Percentiles rank a stretch among this genome's conserved stretches.
These are phyloP conservation scores for Apostichopus leukothele DNA, from an alignment of 53 echinoderm and acorn worm genomes.

Conservation along the genomic window DNA sequence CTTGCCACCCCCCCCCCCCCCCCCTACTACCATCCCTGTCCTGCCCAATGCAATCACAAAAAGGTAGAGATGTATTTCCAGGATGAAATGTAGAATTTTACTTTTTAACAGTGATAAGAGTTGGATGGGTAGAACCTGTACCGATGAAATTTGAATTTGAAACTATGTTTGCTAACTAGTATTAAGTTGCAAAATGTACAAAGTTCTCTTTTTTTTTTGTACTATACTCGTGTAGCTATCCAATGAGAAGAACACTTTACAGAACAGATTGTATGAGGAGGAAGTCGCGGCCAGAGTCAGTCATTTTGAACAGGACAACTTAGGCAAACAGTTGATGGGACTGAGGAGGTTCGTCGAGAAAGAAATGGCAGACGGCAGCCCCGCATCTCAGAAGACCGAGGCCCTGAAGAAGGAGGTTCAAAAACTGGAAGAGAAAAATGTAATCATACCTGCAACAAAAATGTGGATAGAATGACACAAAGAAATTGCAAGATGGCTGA, in stretches of 20 bases:
- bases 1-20: no score
- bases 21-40: no score
- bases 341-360: background rate
- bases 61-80: no score
- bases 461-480: no score
- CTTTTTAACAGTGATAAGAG: no score
- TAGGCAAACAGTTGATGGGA: background rate
- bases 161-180: no score
- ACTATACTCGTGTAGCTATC: background rate
- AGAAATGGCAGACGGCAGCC: background rate
- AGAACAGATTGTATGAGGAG: constrained; percentile 1
- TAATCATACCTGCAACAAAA: background rate
- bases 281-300: constrained; percentile 10
- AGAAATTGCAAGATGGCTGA: no score
- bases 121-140: no score
- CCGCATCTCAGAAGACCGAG: background rate
- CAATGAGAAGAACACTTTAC: constrained; percentile 29
- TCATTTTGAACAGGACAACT: background rate
- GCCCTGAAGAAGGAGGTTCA: constrained; percentile 19
- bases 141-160: no score
- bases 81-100: no score
- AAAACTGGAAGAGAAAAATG: constrained; percentile 27
- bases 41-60: no score
- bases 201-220: background rate
- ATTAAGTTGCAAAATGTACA: no score